phyloP scores from a whole-genome alignment of 2,113 vertebrate genomes.

The Pogonocichla stellata region DNA sequence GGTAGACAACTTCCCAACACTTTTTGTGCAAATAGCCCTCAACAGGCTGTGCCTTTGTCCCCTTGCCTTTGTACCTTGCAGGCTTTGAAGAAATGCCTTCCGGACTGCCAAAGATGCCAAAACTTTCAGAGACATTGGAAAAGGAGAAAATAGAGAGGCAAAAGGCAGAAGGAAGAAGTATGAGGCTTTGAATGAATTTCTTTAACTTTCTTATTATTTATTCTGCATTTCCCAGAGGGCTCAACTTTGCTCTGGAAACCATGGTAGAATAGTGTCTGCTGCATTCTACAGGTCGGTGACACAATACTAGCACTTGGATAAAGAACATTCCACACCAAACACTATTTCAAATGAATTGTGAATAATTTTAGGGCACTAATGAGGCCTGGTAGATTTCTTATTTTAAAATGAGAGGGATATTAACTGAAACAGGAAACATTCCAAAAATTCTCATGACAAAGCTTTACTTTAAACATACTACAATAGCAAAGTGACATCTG shows the following conservation, averaged over 20 bases:
- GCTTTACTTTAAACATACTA: not conserved
- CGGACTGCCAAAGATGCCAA: accelerated
- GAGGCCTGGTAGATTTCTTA: not conserved
- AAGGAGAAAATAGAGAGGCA: not conserved
- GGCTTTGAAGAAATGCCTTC: not conserved
- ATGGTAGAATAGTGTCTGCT: accelerated
- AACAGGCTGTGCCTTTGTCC: not conserved
- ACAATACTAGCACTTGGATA: not conserved
- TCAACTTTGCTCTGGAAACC: not conserved
- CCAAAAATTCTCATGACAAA: not conserved
- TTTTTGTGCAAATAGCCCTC: not conserved
- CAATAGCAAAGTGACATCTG: not conserved
- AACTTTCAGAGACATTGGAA: not conserved
- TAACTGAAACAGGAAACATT: not conserved
- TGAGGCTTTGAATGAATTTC: not conserved
- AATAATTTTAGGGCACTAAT: not conserved
- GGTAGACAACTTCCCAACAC: not conserved
- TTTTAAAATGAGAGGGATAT: not conserved
- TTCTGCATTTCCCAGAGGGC: not conserved
- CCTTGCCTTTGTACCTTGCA: accelerated
- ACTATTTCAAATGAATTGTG: not conserved
- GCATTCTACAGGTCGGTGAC: not conserved
- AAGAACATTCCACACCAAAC: not conserved
- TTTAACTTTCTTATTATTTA: not conserved
- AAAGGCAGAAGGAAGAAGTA: not conserved